Evolutionary conservation across 2,797 vertebrate species (phyloP), one percentile per base, ranked within the genome.

Genomic region (Austrolebias charrua): DNA sequence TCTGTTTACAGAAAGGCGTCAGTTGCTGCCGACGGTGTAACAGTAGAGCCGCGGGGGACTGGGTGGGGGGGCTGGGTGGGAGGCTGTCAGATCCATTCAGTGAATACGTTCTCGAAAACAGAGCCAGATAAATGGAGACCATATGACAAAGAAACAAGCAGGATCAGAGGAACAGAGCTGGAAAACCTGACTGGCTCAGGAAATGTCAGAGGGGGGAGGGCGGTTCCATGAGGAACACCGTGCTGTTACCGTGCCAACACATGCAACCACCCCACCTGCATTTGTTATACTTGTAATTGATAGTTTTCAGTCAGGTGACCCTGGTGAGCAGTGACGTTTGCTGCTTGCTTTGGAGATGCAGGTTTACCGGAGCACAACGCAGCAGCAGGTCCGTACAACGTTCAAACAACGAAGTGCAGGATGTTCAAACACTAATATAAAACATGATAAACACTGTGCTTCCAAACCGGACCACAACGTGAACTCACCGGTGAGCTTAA

Each of bases 101-200:
- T 63, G 52, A n/a, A 45, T 6, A 5, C 44, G 47, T 52, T 55
- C 54, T 50, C 51, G 3, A 49, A 69, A 70, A 47, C 63, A 0
- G 49, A 73, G 47, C 60, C 76, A 66, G 76, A 84, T 54, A 67
- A 72, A 79, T 83, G 71, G 84, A 73, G 70, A 78, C 75, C 86
- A 90, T 79, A 85, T 89, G 84, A 71, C 66, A 47, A 44, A 46
- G 50, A 62, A 18, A 40, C 6, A 1, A 62, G 33, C n/a, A 48
- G 78, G 51, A 78, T 63, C 67, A 66, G 75, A 69, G 19, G 65
- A 47, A 28, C 33, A 61, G 56, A 42, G 51, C 57, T 38, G 4
- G 56, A 55, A 60, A 54, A 71, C 73, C 78, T 71, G 66, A n/a
- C 15, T 74, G 77, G 80, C 33, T 58, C 79, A 81, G 78, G 87